A percentile compares a stretch with the other conserved stretches of the same genome.
Evolutionary conservation across 2,888 invertebrate species (phyloP).

Genomic region (Acanthopleura granulata): DNA sequence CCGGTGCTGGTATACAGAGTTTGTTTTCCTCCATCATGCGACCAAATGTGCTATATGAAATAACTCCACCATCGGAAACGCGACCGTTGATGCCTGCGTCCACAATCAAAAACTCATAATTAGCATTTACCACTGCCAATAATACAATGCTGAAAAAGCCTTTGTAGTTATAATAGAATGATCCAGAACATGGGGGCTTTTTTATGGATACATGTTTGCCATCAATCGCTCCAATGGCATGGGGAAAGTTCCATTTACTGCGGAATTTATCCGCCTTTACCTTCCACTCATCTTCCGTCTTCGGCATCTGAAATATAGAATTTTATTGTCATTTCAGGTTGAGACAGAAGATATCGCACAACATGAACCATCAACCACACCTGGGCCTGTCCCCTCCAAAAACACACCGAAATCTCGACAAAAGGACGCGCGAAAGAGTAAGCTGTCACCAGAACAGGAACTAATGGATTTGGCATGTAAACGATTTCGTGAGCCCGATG

Average conservation of each 20-base stretch:
- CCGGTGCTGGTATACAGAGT: constrained; percentile 20
- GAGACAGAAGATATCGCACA: neutral
- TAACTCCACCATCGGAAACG: constrained; percentile 17
- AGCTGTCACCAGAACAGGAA: constrained; percentile 8
- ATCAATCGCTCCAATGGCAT: constrained; percentile 25
- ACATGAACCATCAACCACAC: neutral
- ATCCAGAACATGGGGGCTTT: constrained; percentile 22
- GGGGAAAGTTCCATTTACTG: constrained; percentile 25
- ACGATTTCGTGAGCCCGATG: constrained; percentile 18
- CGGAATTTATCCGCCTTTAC: neutral
- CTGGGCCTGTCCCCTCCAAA: neutral
- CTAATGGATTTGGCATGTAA: constrained; percentile 21
- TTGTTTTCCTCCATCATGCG: neutral
- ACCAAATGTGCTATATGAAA: constrained; percentile 17
- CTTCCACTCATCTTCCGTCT: constrained; percentile 11
- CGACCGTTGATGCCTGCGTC: constrained; percentile 23
- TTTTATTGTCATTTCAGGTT: neutral
- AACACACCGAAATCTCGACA: neutral
- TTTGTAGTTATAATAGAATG: constrained; percentile 24
- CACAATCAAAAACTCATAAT: constrained; percentile 27
- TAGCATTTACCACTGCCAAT: constrained; percentile 26
- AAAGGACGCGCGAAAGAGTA: no score
- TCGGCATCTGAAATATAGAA: constrained; percentile 14
- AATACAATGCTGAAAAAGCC: constrained; percentile 26
- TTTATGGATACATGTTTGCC: constrained; percentile 23